Conservation (phyloP, 2,113 vertebrate genomes). For the Jaculus jaculus region DNA sequence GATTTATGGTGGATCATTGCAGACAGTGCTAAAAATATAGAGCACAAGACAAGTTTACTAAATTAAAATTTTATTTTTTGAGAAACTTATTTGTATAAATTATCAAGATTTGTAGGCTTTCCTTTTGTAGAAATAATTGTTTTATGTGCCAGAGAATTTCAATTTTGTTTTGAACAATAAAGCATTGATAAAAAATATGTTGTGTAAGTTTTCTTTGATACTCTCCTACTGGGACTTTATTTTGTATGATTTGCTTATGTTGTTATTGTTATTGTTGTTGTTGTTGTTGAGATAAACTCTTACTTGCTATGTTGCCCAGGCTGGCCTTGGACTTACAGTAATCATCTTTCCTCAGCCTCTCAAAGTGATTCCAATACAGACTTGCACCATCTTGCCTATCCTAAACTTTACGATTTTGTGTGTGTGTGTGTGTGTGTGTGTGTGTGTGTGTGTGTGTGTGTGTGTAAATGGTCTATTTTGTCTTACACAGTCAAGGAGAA, state of each 20-base stretch:
- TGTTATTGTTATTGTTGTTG: too few relatives aligned
- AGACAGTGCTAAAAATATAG: constrained; percentile 91
- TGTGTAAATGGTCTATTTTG: too few relatives aligned
- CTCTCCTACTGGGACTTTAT: constrained; percentile 26
- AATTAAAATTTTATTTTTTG: constrained; percentile 99
- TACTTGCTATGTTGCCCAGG: not conserved
- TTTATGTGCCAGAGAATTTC: constrained; percentile 92
- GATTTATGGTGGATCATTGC: constrained; percentile 93
- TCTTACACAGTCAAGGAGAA: too few relatives aligned
- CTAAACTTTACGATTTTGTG: not conserved
- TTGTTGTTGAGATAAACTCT: not conserved
- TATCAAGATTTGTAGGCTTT: constrained; percentile 96
- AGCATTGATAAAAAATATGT: constrained; percentile 88
- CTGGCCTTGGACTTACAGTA: not conserved
- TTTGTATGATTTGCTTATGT: not conserved
- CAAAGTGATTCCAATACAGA: not conserved
- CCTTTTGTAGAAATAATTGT: constrained; percentile 93
- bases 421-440: too few relatives aligned
- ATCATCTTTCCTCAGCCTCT: not conserved
- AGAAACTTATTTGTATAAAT: constrained; percentile 98
- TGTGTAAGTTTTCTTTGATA: constrained; percentile 50
- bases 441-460: too few relatives aligned
- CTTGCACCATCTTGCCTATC: not conserved
- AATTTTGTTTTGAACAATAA: constrained; percentile 94
- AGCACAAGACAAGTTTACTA: constrained; percentile 94